Conservation (phyloP, 2,888 invertebrate genomes). For the Isoperla grammatica region DNA sequence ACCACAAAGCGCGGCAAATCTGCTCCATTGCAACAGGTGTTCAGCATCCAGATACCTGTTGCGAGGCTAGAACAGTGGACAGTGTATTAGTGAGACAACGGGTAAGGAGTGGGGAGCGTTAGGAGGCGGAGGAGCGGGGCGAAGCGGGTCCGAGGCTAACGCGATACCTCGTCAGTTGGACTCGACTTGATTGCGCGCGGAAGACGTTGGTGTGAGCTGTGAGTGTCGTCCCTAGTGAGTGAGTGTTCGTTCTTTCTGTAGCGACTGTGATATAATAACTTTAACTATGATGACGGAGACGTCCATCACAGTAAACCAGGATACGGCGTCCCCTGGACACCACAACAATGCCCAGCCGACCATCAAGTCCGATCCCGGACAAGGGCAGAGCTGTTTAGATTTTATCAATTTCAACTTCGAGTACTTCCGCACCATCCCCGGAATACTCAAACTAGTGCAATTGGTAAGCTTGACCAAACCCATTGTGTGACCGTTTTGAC, state of each 20-base stretch:
- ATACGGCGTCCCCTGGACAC: conserved; percentile 19
- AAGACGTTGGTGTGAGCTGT: background rate
- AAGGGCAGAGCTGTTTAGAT: conserved; percentile 52
- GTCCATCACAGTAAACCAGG: conserved; percentile 22
- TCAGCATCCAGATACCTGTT: too few relatives aligned
- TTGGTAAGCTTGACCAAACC: conserved; percentile 56
- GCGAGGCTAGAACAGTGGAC: too few relatives aligned
- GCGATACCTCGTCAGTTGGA: too few relatives aligned
- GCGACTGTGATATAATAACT: background rate
- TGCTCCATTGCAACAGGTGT: too few relatives aligned
- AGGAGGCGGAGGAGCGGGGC: too few relatives aligned
- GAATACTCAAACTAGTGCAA: conserved; percentile 72
- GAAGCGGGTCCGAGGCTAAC: too few relatives aligned
- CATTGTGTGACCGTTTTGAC: too few relatives aligned
- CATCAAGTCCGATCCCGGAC: conserved; percentile 45
- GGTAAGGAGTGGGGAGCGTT: too few relatives aligned
- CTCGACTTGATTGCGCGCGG: too few relatives aligned
- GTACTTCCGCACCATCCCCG: conserved; percentile 77
- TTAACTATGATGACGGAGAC: conserved; percentile 27
- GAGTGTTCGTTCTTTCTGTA: background rate
- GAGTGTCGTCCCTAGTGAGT: background rate
- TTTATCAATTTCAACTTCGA: conserved; percentile 71
- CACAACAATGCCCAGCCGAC: conserved; percentile 35
- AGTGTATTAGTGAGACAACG: too few relatives aligned
- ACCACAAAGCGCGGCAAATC: too few relatives aligned